Evolutionary conservation across 2,797 vertebrate species (phyloP), one percentile per base, ranked within the genome.

Genomic region (Fringilla coelebs): DNA sequence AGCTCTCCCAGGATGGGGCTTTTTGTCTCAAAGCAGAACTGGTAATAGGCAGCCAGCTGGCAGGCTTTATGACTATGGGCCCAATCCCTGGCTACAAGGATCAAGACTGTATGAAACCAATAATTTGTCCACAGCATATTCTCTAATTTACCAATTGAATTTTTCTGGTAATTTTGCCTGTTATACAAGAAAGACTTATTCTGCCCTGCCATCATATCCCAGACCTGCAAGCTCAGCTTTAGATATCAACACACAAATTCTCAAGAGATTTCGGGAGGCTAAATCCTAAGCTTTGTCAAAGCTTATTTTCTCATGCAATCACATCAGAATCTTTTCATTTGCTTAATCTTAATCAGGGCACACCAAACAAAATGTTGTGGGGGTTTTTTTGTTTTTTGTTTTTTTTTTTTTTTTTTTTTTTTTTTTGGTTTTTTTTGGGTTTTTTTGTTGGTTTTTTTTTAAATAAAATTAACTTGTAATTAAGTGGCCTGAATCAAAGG

Each of bases 291-390:
- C 25, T 40, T 46, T 70, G 16, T 51, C 48, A 82, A 87, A 88
- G 34, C 24, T 79, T 88, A 72, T 88, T 94, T 92, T 92, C 77
- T 85, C 52, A 73, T 45, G 40, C 83, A 95, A 62, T 85, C 48
- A 66, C n/a, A 48, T 55, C 51, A 62, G 18, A 88, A 66, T 82
- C 11, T 81, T 85, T 57, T 38, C 10, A 32, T 70, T 94, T 84
- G 17, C 32, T 83, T 61, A 83, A 55, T 77, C 32, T 77, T 66
- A 80, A 84, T 61, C 54, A 60, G 21, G 19, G 8, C 45, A 70
- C 9, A 46, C 8, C 8, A 58, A 11, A 72, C 4, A 52, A 72
- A 46, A 54, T 6, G 13, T 43, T 43, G 41, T 43, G n/a, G n/a
- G n/a, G n/a, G n/a, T 43, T 43, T 43, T 43, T 17, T 43, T 17